Evolutionary conservation across 2,113 vertebrate species (phyloP).

Genomic region (Dasyornis broadbenti): DNA sequence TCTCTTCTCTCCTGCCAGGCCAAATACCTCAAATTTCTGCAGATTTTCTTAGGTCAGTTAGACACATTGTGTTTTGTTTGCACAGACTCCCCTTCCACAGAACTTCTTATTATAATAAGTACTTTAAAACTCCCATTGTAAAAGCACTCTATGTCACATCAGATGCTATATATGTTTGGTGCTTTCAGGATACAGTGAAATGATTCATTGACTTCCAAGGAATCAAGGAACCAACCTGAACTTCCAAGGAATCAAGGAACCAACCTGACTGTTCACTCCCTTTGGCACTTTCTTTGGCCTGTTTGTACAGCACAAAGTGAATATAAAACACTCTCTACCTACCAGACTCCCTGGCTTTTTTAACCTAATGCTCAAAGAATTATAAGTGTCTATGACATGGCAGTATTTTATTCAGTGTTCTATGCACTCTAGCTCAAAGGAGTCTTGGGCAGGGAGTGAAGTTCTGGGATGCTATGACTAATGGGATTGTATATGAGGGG

Average conservation of each 20-base stretch:
- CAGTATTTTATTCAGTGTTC: constrained; percentile 13
- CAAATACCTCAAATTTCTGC: background rate
- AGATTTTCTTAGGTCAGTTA: background rate
- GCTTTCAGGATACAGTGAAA: background rate
- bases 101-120: background rate
- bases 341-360: background rate
- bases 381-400: background rate
- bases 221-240: background rate
- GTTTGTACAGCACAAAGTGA: background rate
- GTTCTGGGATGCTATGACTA: background rate
- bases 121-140: background rate
- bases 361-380: background rate
- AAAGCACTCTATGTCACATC: background rate
- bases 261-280: background rate
- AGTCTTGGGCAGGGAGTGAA: background rate
- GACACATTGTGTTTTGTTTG: background rate
- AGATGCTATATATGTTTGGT: background rate
- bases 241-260: background rate
- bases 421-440: background rate
- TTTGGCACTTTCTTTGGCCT: background rate
- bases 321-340: background rate
- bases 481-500: background rate
- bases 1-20: background rate
- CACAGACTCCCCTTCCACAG: background rate
- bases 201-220: background rate